Evolutionary conservation across 2,797 vertebrate genomes (phyloP).

Genomic region (Rhinella marina): DNA sequence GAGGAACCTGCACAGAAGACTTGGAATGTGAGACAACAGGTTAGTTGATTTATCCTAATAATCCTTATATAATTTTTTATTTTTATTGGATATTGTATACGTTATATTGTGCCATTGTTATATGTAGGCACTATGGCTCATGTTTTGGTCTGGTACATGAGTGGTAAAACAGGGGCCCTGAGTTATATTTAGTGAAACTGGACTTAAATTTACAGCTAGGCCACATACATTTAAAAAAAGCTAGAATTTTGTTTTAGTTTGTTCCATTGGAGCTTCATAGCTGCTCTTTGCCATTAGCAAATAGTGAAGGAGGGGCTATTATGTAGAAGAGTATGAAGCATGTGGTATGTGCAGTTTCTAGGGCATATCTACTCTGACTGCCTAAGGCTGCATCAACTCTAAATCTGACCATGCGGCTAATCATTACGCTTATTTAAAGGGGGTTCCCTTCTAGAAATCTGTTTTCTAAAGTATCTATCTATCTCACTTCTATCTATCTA

Average conservation of each 20-base stretch:
- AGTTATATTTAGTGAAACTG: background rate
- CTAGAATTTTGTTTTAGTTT: background rate
- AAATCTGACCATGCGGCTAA: background rate
- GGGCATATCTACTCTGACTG: background rate
- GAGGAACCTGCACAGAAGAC: background rate
- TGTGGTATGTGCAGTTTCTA: slow-evolving; percentile 6
- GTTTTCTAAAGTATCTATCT: background rate
- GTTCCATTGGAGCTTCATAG: background rate
- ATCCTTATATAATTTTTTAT: background rate
- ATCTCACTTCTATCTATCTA: background rate
- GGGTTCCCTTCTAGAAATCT: background rate
- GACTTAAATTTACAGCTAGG: background rate
- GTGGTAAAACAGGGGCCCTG: background rate
- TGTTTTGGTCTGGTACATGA: background rate
- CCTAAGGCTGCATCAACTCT: background rate
- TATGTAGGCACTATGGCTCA: too few relatives aligned
- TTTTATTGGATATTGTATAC: too few relatives aligned
- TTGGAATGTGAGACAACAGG: slow-evolving; percentile 32
- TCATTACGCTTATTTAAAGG: background rate
- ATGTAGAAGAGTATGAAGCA: background rate
- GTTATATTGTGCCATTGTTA: background rate
- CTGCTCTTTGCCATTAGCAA: background rate
- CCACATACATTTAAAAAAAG: background rate
- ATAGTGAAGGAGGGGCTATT: background rate
- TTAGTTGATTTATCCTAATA: slow-evolving; percentile 61